Conservation (phyloP, 2,113 vertebrate species). For the Natator depressus region DNA sequence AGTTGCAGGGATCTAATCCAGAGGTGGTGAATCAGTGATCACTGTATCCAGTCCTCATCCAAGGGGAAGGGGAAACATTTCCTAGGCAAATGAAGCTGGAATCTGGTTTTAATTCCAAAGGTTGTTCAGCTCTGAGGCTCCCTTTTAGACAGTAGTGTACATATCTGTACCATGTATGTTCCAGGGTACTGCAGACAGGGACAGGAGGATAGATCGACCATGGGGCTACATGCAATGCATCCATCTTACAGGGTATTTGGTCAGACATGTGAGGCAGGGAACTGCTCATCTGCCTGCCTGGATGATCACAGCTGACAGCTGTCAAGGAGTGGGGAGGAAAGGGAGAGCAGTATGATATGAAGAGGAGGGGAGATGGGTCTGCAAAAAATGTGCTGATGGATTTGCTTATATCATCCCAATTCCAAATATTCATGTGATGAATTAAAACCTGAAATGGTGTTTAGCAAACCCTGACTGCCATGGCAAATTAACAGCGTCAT, state of each 20-base stretch:
- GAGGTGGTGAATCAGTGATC: neutral
- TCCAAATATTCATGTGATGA: slow-evolving; percentile 56
- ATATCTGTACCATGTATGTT: neutral
- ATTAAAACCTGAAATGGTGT: slow-evolving; percentile 62
- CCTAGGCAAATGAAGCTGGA: neutral
- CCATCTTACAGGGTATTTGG: slow-evolving; percentile 18
- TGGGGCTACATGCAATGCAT: slow-evolving; percentile 2
- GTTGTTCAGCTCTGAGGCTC: neutral
- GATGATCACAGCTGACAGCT: slow-evolving; percentile 68
- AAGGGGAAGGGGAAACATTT: neutral
- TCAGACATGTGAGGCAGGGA: slow-evolving; percentile 6
- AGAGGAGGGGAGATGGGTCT: slow-evolving; percentile 50
- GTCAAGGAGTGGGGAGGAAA: slow-evolving; percentile 43
- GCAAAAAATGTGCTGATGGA: slow-evolving; percentile 46
- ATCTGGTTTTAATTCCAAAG: neutral
- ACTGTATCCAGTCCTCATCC: neutral
- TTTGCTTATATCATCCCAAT: slow-evolving; percentile 48
- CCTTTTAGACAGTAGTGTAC: neutral
- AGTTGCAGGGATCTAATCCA: neutral
- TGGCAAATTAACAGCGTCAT: slow-evolving; percentile 63
- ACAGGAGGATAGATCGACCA: neutral
- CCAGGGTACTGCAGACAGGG: neutral
- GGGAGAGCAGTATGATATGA: slow-evolving; percentile 18
- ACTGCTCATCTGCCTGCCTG: slow-evolving; percentile 57
- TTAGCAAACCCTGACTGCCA: slow-evolving; percentile 55